Conservation (phyloP, 2,888 invertebrate genomes). For the Hirudinaria manillensis region DNA sequence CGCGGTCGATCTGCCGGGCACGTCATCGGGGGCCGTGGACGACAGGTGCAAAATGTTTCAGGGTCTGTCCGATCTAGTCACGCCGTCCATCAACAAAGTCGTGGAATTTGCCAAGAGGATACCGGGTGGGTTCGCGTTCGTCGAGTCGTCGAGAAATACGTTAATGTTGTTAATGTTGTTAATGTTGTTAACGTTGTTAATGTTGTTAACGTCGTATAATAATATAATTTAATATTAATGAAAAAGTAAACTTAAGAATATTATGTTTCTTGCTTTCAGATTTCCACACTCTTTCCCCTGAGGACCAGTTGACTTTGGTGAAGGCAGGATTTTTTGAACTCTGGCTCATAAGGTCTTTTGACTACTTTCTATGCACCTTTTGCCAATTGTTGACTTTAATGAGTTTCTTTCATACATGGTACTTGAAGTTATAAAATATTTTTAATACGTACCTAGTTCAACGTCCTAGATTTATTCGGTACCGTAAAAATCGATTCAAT, state of each 20-base stretch:
- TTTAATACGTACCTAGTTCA: neutral
- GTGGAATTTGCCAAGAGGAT: conserved; percentile 93
- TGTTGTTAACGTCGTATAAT: too few relatives aligned
- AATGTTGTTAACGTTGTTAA: too few relatives aligned
- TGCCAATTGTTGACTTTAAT: neutral
- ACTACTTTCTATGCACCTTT: too few relatives aligned
- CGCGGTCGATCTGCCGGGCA: too few relatives aligned
- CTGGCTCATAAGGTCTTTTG: conserved; percentile 72
- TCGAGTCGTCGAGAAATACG: neutral
- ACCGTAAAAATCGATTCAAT: too few relatives aligned
- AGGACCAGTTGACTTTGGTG: conserved; percentile 90
- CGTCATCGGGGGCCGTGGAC: too few relatives aligned
- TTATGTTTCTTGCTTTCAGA: conserved; percentile 53
- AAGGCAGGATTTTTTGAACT: conserved; percentile 94
- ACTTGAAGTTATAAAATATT: neutral
- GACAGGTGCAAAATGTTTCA: conserved; percentile 68
- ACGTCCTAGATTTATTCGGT: neutral
- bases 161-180: neutral
- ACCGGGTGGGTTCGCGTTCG: conserved; percentile 61
- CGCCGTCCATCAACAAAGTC: conserved; percentile 83
- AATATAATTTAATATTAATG: too few relatives aligned
- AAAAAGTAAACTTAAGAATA: neutral
- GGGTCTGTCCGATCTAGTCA: conserved; percentile 74
- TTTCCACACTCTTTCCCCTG: conserved; percentile 81
- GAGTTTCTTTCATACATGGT: neutral